phyloP scores from a whole-genome alignment of 2,113 vertebrate genomes.

The Lucifuga dentata region DNA sequence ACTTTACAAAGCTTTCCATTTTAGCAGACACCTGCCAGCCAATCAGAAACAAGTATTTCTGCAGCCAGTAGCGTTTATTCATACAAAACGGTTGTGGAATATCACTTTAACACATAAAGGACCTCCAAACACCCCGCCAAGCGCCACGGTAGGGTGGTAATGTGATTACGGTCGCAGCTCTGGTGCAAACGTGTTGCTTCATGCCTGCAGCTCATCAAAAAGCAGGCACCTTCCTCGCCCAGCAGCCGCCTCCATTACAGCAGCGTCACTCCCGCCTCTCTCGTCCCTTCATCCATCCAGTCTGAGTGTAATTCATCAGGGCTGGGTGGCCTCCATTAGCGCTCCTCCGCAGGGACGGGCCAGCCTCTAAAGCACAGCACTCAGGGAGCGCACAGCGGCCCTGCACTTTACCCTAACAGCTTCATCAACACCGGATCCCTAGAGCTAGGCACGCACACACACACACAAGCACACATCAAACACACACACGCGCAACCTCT shows the following conservation, averaged over 20 bases:
- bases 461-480: constrained; percentile 13
- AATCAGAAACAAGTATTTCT: too few species aligned
- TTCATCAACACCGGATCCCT: constrained; percentile 67
- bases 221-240: background rate
- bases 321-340: constrained; percentile 70
- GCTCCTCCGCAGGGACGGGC: constrained; percentile 60
- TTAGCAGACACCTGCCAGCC: too few species aligned
- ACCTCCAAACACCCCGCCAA: background rate
- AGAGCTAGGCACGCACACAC: constrained; percentile 33
- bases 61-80: background rate
- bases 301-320: constrained; percentile 58
- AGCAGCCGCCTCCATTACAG: constrained; percentile 51
- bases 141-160: constrained; percentile 12
- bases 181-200: constrained; percentile 50
- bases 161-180: constrained; percentile 39
- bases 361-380: constrained; percentile 61
- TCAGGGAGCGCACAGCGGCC: constrained; percentile 59
- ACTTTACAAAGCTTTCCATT: too few species aligned
- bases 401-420: constrained; percentile 74
- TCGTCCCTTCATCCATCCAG: constrained; percentile 31
- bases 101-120: constrained; percentile 24
- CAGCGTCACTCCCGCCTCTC: constrained; percentile 25
- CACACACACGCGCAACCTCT: constrained; percentile 57
- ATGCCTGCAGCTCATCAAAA: constrained; percentile 53
- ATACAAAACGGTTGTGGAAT: constrained; percentile 3